These are phyloP conservation scores for Slavum lentiscoides DNA, from an alignment of 2,888 invertebrate species.

Conservation along the genomic window DNA sequence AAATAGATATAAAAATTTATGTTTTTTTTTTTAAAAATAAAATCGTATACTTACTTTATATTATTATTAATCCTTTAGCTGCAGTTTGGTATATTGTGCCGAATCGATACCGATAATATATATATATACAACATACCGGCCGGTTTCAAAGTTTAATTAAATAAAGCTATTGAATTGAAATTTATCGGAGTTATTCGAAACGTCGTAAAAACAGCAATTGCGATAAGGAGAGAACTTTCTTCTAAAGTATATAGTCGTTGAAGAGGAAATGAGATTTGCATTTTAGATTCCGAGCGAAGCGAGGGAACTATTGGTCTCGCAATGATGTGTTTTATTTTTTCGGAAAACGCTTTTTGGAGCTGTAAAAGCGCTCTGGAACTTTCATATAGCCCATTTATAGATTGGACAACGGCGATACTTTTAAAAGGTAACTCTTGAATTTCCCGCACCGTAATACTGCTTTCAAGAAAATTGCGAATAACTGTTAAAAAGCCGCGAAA, in stretches of 20 bases:
- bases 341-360: neutral
- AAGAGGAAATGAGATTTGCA: constrained; percentile 5
- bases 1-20: too few species aligned
- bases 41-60: too few species aligned
- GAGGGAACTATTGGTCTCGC: neutral
- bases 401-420: too few species aligned
- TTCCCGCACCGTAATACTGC: too few species aligned
- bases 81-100: neutral
- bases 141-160: constrained; percentile 30
- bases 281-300: neutral
- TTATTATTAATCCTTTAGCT: too few species aligned
- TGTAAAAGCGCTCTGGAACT: too few species aligned
- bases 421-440: too few species aligned
- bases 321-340: neutral
- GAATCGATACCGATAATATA: neutral
- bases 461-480: too few species aligned
- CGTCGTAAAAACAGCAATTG: neutral
- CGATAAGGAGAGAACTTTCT: constrained; percentile 27
- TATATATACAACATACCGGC: neutral
- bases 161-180: constrained; percentile 11
- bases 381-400: too few species aligned
- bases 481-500: too few species aligned
- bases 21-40: too few species aligned
- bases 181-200: constrained; percentile 14
- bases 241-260: neutral